Evolutionary conservation across 2,888 invertebrate genomes (phyloP), one percentile per base, ranked within the genome.

Genomic region (Hofmannophila pseudospretella): DNA sequence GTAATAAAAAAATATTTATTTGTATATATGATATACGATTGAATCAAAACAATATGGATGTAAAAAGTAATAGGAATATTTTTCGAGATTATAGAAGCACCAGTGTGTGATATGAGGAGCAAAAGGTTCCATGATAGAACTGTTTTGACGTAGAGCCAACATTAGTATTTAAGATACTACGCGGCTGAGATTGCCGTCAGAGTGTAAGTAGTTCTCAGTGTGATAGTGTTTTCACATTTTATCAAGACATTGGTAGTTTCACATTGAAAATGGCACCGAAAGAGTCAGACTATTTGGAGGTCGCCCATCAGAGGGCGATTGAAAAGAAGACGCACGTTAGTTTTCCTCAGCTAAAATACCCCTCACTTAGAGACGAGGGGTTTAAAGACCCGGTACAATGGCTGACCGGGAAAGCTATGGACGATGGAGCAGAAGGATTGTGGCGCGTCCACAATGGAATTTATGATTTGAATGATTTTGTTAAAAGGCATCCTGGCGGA

Each of bases 401-500:
- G 92, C 62, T 94, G 8, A 69, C 84, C 12, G 91, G 90, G 0
- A 92, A 92, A 57, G 85, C 84, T 7, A 64, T 81, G 47, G 91
- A 92, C 44, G 94, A 94, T 50, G 91, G 91, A 0, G 92, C 93
- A 0, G 93, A 94, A 71, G 91, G 90, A 2, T 69, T 94, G 2
- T 95, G 95, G 95, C 88, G 95, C 39, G 88, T 95, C 20, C 88
- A 92, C 42, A 89, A 95, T 67, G 85, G 87, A 25, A 77, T 98
- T 4, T 98, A 98, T 68, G 96, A 98, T 75, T 88, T 98, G 13
- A 91, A 91, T 0, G 88, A 89, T 10, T 98, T 96, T 65, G 84
- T 94, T 5, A 77, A 90, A 2, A 87, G 82, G 26, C 98, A 98
- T 88, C 98, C 98, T 0, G 96, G 96, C 10, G 96, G 97, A 0